Conservation (phyloP, 1,140 invertebrate species). For the Drosophila sulfurigaster region DNA sequence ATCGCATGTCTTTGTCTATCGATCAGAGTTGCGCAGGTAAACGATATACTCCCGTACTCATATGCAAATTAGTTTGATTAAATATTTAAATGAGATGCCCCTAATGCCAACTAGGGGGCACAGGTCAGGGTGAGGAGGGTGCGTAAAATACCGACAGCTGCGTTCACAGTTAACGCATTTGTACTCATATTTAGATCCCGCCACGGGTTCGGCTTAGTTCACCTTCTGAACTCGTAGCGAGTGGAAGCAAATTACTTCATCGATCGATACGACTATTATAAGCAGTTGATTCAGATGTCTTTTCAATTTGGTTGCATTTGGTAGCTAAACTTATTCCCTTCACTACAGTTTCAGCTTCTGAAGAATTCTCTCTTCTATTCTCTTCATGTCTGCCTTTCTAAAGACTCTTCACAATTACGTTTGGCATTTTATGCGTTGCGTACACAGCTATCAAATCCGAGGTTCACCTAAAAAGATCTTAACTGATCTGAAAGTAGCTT, state of each 20-base stretch:
- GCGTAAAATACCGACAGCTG: conserved; percentile 59
- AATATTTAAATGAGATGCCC: conserved; percentile 70
- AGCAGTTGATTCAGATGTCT: neutral
- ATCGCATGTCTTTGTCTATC: conserved; percentile 66
- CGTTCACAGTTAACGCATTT: conserved; percentile 55
- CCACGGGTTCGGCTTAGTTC: conserved; percentile 45
- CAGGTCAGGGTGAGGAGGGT: conserved; percentile 36
- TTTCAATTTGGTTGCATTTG: neutral
- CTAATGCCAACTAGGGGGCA: conserved; percentile 17
- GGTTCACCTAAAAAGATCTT: conserved; percentile 12
- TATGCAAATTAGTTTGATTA: conserved; percentile 81
- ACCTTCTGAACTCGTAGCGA: conserved; percentile 63
- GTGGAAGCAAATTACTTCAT: conserved; percentile 40
- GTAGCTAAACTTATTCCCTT: conserved; percentile 8
- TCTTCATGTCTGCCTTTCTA: conserved; percentile 30
- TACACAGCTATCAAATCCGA: conserved; percentile 23
- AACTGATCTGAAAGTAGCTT: conserved; percentile 8
- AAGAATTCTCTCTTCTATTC: conserved; percentile 29
- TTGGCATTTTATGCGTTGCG: conserved; percentile 31
- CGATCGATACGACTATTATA: neutral
- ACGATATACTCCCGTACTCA: conserved; percentile 23
- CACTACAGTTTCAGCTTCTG: conserved; percentile 29
- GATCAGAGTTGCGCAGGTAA: conserved; percentile 68
- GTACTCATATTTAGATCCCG: conserved; percentile 29
- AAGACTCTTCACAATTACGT: conserved; percentile 27